phyloP scores from a whole-genome alignment of 2,888 invertebrate species.

The Caenorhabditis imperialis region DNA sequence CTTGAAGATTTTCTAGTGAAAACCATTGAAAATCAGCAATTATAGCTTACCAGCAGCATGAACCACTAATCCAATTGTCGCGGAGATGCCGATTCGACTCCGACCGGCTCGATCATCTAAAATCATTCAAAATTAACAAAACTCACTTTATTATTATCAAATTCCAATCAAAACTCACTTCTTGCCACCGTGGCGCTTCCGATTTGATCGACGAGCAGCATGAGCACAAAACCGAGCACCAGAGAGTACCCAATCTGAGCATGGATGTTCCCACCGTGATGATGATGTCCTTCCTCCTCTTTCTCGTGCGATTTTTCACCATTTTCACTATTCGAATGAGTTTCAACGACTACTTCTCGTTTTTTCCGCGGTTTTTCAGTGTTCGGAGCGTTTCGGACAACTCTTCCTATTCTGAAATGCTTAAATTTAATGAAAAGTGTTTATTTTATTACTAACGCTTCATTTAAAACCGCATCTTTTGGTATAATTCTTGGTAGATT shows the following conservation, averaged over 20 bases:
- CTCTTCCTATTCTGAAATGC: conserved; percentile 45
- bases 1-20: too few species aligned
- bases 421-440: too few species aligned
- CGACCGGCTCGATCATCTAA: conserved; percentile 61
- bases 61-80: conserved; percentile 95
- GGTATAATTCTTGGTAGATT: conserved; percentile 64
- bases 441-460: conserved; percentile 59
- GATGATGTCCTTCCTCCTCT: conserved; percentile 23
- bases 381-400: conserved; percentile 23
- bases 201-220: conserved; percentile 93
- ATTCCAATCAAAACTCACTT: conserved; percentile 43
- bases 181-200: conserved; percentile 66
- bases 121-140: conserved; percentile 1
- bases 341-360: conserved; percentile 36
- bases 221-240: conserved; percentile 95
- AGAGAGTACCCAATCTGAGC: conserved; percentile 88
- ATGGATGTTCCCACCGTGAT: conserved; percentile 47
- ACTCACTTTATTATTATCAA: background rate
- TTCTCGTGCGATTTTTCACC: conserved; percentile 11
- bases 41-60: conserved; percentile 88
- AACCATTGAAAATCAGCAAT: too few species aligned
- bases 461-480: conserved; percentile 65
- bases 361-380: conserved; percentile 2
- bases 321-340: conserved; percentile 38
- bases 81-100: conserved; percentile 84